phyloP scores from a whole-genome alignment of 2,888 invertebrate species.

The Microdon myrmicae region DNA sequence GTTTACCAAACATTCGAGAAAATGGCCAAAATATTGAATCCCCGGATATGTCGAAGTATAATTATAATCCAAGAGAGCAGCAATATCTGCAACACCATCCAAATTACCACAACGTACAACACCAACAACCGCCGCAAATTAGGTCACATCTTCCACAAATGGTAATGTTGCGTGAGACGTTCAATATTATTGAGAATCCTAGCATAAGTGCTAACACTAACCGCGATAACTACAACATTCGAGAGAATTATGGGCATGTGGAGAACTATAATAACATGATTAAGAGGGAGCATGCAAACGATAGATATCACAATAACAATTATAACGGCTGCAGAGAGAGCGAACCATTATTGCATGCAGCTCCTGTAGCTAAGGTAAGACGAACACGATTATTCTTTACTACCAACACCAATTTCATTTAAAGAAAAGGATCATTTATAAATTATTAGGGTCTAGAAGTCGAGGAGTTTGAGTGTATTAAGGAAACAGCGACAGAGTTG shows the following conservation, averaged over 20 bases:
- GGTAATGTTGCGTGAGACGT: constrained; percentile 69
- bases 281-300: constrained; percentile 52
- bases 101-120: constrained; percentile 35
- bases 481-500: no score
- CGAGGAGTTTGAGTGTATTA: no score
- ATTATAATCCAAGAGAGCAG: constrained; percentile 41
- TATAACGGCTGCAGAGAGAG: constrained; percentile 66
- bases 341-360: constrained; percentile 66
- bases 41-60: constrained; percentile 38
- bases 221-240: constrained; percentile 58
- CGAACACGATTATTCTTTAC: no score
- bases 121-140: constrained; percentile 34
- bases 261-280: constrained; percentile 59
- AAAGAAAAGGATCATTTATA: no score
- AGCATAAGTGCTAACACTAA: constrained; percentile 58
- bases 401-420: no score
- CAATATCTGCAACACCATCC: constrained; percentile 38
- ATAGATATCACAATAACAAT: constrained; percentile 59
- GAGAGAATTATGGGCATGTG: constrained; percentile 58
- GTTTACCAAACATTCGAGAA: constrained; percentile 64
- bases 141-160: constrained; percentile 61
- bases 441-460: no score
- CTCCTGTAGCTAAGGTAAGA: constrained; percentile 67
- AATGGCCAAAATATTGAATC: constrained; percentile 57
- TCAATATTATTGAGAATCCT: constrained; percentile 67